Base-by-base conservation (phyloP, 1,140 invertebrate species). In the Drosophila lowei region DNA sequence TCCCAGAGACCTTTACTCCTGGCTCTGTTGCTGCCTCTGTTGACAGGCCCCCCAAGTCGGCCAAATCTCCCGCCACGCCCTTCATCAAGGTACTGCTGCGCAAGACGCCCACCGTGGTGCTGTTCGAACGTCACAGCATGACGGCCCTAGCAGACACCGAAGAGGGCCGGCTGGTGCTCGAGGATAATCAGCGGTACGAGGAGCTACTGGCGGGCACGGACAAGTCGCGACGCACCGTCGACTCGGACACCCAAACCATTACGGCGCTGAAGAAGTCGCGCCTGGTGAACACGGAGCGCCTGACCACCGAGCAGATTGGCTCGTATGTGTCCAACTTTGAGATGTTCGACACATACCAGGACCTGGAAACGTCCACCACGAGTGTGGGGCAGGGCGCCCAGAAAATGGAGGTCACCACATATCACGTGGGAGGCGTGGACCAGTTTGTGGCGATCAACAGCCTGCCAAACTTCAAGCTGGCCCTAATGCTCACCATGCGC, bases 271-370 rank as follows among this genome's bases (percentile, higher is more conserved):
- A 91, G 0, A 96, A 95, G 85, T 93, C 93, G 1, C 91, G 94
- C 42, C 92, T 93, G 21, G 95, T 95, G 0, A 92, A 94, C 15
- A 92, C 94, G 0, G 91, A 92, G 3, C 90, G 92, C 42, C 89
- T 92, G 2, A 90, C 92, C 57, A 93, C 93, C 11, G 92, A 90
- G 49, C 94, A 95, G 80, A 92, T 92, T 8, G 92, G 91, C 6
- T 92, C 93, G 0, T 95, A 94, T 77, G 95, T 95, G 0, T 95
- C 95, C 6, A 93, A 94, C 72, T 96, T 95, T 93, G 94, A 95
- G 52, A 95, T 96, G 93, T 93, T 93, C 68, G 95, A 96, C 71
- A 94, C 94, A 0, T 95, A 94, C 68, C 90, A 91, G 23, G 85
- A 89, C 23, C 79, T 93, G 4, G 91, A 92, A 34, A 71, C 81